Evolutionary conservation across 2,888 invertebrate species (phyloP).

Genomic region (Drosophila setosimentum): DNA sequence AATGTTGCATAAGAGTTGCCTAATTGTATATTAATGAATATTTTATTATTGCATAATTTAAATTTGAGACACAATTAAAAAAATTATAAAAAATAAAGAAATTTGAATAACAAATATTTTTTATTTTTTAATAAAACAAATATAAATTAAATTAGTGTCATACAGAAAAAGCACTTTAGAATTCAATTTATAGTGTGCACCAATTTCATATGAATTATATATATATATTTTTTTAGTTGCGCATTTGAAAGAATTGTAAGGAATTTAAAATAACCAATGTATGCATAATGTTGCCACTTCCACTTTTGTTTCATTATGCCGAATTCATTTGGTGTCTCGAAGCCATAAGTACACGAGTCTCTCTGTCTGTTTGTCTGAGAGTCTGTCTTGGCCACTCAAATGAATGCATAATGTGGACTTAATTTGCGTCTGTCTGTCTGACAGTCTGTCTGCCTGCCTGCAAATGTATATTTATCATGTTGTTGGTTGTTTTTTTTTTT

Average conservation of each 20-base stretch:
- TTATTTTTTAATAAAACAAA: background rate
- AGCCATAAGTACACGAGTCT: constrained; percentile 17
- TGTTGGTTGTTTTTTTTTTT: constrained; percentile 20
- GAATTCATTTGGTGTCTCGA: constrained; percentile 31
- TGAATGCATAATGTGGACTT: constrained; percentile 71
- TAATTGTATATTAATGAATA: constrained; percentile 1
- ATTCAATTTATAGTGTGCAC: no score
- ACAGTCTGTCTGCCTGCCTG: constrained; percentile 21
- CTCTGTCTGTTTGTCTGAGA: constrained; percentile 18
- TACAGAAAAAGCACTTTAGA: background rate
- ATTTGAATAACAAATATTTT: background rate
- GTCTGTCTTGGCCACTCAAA: constrained; percentile 46
- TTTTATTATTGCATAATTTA: background rate
- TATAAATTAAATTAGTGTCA: background rate
- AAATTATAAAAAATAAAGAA: background rate
- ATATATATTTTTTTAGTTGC: background rate
- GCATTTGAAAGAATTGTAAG: background rate
- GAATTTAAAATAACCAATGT: background rate
- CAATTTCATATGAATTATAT: background rate
- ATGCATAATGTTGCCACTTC: background rate
- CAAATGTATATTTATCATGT: constrained; percentile 50
- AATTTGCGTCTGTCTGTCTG: constrained; percentile 49
- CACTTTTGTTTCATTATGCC: constrained; percentile 27
- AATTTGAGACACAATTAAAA: background rate
- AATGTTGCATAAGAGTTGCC: constrained; percentile 3